phyloP scores from a whole-genome alignment of 2,888 invertebrate genomes.

The Eulithis testata region DNA sequence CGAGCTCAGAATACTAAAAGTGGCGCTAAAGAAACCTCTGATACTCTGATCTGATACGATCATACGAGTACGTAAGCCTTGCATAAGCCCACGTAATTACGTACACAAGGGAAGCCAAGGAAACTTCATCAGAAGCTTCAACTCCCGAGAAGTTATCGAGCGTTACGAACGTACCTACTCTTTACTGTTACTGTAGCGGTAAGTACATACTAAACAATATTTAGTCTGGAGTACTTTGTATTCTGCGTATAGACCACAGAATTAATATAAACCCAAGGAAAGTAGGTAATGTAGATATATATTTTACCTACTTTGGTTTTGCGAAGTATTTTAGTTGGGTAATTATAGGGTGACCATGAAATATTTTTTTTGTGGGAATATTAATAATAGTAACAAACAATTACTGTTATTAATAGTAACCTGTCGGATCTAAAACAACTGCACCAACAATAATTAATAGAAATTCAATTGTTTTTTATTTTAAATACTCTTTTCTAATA shows the following conservation, averaged over 20 bases:
- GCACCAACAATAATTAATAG: too few relatives aligned
- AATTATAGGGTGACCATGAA: background rate
- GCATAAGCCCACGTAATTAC: background rate
- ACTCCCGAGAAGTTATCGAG: background rate
- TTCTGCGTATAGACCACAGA: background rate
- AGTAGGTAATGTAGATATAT: background rate
- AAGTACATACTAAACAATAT: background rate
- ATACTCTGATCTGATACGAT: background rate
- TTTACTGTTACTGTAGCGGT: background rate
- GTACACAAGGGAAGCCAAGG: background rate
- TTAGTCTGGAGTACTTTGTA: background rate
- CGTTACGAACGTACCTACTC: background rate
- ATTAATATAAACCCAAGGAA: background rate
- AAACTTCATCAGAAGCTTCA: background rate
- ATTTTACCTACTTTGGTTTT: background rate
- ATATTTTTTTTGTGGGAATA: background rate
- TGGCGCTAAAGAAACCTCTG: background rate
- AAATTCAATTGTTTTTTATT: too few relatives aligned
- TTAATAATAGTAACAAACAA: too few relatives aligned
- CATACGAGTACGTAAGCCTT: background rate
- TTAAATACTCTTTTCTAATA: too few relatives aligned
- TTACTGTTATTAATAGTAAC: too few relatives aligned
- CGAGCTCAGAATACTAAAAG: background rate
- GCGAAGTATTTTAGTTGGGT: background rate
- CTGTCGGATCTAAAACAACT: too few relatives aligned